These are phyloP conservation scores for Edolisoma coerulescens DNA, from an alignment of 2,113 vertebrate genomes.

Conservation along the genomic window DNA sequence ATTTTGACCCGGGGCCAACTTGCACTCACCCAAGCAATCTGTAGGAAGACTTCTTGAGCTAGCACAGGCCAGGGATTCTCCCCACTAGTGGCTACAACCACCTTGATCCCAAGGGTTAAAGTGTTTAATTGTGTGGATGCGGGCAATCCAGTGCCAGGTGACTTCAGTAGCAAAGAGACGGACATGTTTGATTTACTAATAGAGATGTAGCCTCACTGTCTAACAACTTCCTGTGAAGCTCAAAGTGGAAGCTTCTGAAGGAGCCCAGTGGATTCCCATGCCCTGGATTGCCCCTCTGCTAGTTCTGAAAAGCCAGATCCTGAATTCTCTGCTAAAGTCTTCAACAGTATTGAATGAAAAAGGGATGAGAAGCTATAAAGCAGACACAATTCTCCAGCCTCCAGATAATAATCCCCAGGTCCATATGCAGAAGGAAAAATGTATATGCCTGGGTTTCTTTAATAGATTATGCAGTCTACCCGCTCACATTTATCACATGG, in stretches of 20 bases:
- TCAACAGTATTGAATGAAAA: not conserved
- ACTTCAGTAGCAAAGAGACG: not conserved
- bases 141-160: not conserved
- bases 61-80: not conserved
- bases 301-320: not conserved
- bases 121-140: not conserved
- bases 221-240: not conserved
- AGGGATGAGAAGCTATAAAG: not conserved
- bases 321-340: not conserved
- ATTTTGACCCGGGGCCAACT: not conserved
- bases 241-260: constrained; percentile 3
- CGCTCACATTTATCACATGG: not conserved
- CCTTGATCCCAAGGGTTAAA: not conserved
- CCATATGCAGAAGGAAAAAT: not conserved
- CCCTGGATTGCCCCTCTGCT: not conserved
- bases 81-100: not conserved
- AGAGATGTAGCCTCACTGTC: not conserved
- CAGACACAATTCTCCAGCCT: not conserved
- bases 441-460: not conserved
- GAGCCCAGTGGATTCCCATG: not conserved
- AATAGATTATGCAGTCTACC: constrained; percentile 15
- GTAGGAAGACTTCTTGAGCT: not conserved
- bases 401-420: not conserved
- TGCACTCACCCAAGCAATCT: not conserved
- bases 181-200: not conserved